Evolutionary conservation across 2,888 invertebrate species (phyloP).

Genomic region (Thymelicus lineola): DNA sequence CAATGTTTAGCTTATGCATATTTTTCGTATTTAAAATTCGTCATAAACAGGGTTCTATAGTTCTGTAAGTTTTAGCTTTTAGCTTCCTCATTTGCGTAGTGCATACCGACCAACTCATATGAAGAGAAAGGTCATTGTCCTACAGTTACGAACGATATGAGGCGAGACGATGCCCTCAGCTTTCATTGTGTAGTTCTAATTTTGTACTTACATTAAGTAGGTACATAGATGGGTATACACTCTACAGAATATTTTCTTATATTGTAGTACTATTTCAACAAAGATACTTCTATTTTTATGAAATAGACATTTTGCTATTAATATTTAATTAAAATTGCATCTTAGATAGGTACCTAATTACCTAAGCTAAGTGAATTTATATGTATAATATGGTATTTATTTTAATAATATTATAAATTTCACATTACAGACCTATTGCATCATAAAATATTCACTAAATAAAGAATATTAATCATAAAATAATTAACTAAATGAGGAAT

Average conservation of each 20-base stretch:
- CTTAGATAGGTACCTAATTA: neutral
- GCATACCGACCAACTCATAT: neutral
- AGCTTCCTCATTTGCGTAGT: too few relatives aligned
- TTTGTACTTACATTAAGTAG: neutral
- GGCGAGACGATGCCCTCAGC: slow-evolving; percentile 9
- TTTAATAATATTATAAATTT: neutral
- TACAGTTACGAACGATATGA: slow-evolving; percentile 13
- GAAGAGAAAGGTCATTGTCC: slow-evolving; percentile 18
- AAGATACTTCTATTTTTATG: too few relatives aligned
- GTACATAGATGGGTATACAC: too few relatives aligned
- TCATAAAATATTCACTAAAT: neutral
- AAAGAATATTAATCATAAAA: too few relatives aligned
- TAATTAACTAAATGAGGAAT: slow-evolving; percentile 33
- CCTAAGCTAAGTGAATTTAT: neutral
- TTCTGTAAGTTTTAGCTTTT: too few relatives aligned
- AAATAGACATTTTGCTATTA: neutral
- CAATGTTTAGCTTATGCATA: too few relatives aligned
- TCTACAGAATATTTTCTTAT: too few relatives aligned
- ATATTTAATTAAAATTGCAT: neutral
- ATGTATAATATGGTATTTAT: neutral
- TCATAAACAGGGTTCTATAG: too few relatives aligned
- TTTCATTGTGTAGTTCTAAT: slow-evolving; percentile 1
- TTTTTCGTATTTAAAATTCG: too few relatives aligned
- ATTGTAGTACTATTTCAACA: too few relatives aligned
- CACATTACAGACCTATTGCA: neutral